Evolutionary conservation across 2,113 vertebrate genomes (phyloP).

Genomic region (Penelope pileata): DNA sequence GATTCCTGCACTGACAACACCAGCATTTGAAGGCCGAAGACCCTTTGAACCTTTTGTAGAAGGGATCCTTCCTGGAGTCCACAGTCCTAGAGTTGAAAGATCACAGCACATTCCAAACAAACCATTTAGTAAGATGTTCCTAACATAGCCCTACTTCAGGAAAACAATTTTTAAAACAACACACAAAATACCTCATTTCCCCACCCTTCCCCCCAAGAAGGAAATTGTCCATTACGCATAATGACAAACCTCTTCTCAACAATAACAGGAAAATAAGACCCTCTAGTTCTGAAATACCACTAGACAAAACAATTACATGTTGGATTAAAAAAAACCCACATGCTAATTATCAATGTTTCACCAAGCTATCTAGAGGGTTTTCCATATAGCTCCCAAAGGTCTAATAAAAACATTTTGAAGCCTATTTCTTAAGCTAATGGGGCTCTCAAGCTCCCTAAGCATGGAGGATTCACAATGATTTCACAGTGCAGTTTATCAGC

Average conservation of each 20-base stretch:
- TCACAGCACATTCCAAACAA: neutral
- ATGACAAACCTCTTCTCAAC: neutral
- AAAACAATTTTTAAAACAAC: neutral
- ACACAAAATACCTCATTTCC: neutral
- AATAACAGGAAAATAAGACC: slow-evolving; percentile 4
- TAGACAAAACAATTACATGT: slow-evolving; percentile 1
- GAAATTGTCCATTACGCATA: neutral
- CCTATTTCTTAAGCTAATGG: slow-evolving; percentile 45
- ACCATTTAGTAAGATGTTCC: neutral
- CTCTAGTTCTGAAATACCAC: slow-evolving; percentile 8
- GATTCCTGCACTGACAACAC: rapidly evolving
- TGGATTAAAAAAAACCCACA: neutral
- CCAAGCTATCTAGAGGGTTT: neutral
- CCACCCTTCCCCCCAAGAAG: neutral
- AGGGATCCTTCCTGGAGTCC: neutral
- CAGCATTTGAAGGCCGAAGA: neutral
- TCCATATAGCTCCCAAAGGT: slow-evolving; percentile 15
- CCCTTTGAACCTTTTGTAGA: rapidly evolving
- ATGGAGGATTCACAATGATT: neutral
- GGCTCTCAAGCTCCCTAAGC: neutral
- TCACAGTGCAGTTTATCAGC: neutral
- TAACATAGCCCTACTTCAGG: neutral
- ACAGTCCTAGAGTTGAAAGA: neutral
- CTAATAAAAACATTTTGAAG: slow-evolving; percentile 40
- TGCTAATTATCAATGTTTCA: slow-evolving; percentile 40